These are phyloP conservation scores for Baccha elongata DNA, from an alignment of 2,888 invertebrate genomes.

Conservation along the genomic window DNA sequence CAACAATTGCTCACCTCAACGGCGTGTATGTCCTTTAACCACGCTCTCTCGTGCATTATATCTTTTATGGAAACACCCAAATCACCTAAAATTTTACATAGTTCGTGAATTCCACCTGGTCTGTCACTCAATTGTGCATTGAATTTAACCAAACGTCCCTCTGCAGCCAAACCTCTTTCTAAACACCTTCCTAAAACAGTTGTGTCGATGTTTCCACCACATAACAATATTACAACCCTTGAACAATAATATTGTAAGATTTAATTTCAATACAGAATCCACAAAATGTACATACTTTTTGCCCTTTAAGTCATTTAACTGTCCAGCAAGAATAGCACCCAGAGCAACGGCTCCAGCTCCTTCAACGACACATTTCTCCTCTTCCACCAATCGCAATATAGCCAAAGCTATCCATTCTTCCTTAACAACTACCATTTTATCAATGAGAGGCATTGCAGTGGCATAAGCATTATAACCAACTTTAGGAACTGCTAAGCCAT, in stretches of 20 bases:
- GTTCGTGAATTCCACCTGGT: slow-evolving; percentile 92
- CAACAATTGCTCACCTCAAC: slow-evolving; percentile 84
- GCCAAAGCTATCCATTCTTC: slow-evolving; percentile 93
- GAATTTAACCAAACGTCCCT: slow-evolving; percentile 90
- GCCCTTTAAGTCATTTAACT: slow-evolving; percentile 90
- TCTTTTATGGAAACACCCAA: slow-evolving; percentile 96
- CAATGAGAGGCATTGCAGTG: slow-evolving; percentile 88
- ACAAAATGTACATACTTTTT: slow-evolving; percentile 86
- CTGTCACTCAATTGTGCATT: slow-evolving; percentile 91
- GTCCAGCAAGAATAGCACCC: slow-evolving; percentile 92
- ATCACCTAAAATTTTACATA: slow-evolving; percentile 89
- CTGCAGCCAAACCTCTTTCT: slow-evolving; percentile 94
- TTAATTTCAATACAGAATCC: background rate
- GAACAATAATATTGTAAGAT: background rate
- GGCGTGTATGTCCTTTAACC: slow-evolving; percentile 95
- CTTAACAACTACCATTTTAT: slow-evolving; percentile 91
- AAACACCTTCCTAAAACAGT: slow-evolving; percentile 94
- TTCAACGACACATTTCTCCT: slow-evolving; percentile 95
- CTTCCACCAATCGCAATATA: slow-evolving; percentile 90
- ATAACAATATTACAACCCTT: slow-evolving; percentile 92
- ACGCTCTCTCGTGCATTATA: slow-evolving; percentile 97
- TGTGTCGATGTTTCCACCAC: slow-evolving; percentile 96
- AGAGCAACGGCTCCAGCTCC: slow-evolving; percentile 94
- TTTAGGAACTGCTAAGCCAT: slow-evolving; percentile 93
- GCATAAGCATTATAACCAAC: slow-evolving; percentile 93